These are phyloP conservation scores for Mus caroli DNA, from an alignment of 2,797 vertebrate species.

Conservation along the genomic window DNA sequence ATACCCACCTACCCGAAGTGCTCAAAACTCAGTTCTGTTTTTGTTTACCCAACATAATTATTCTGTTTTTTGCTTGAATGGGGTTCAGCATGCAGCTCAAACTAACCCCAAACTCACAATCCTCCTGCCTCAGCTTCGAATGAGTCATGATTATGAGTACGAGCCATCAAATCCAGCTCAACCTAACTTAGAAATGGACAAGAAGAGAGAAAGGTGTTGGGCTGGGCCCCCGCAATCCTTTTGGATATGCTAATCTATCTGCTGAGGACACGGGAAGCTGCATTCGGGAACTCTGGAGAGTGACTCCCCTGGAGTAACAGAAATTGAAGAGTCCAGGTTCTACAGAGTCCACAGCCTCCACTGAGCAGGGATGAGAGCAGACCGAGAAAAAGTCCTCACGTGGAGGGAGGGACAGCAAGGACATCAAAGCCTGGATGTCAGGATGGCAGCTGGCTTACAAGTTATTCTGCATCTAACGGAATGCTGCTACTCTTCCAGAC, in stretches of 20 bases:
- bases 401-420: background rate
- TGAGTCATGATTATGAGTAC: too few species aligned
- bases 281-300: conserved; percentile 41
- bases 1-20: background rate
- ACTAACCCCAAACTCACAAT: background rate
- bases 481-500: background rate
- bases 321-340: conserved; percentile 44
- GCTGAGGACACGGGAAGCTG: conserved; percentile 1
- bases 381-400: conserved; percentile 7
- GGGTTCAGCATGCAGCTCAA: background rate
- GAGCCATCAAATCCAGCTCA: background rate
- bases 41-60: conserved; percentile 4
- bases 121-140: background rate
- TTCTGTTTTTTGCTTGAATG: background rate
- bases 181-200: conserved; percentile 45
- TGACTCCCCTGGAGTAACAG: conserved; percentile 16
- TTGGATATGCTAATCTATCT: background rate
- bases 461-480: background rate
- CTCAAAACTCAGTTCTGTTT: conserved; percentile 48
- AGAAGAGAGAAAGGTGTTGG: conserved; percentile 10
- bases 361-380: background rate
- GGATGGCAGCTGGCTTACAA: background rate
- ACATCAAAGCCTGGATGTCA: background rate
- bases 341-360: conserved; percentile 23
- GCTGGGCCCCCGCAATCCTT: background rate